These are phyloP conservation scores for Benitochromis conjunctus DNA, from an alignment of 2,113 vertebrate species.

Conservation along the genomic window DNA sequence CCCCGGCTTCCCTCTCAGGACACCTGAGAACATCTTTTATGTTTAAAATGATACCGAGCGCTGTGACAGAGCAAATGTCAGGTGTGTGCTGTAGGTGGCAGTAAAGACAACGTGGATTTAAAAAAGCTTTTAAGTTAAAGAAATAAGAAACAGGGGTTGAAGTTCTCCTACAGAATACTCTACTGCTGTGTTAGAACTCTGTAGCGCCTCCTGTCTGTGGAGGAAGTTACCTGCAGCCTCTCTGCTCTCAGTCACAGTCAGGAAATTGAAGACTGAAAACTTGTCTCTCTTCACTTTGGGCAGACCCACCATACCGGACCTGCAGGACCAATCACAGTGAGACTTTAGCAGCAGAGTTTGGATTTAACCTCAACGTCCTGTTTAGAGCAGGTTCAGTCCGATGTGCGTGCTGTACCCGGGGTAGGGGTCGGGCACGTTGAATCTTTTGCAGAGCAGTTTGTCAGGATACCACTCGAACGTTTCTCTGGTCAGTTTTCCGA, in stretches of 20 bases:
- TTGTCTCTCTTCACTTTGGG: constrained; percentile 94
- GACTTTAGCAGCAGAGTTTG: background rate
- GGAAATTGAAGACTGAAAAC: constrained; percentile 95
- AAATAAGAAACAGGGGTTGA: background rate
- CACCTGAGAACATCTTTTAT: background rate
- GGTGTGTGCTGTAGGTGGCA: background rate
- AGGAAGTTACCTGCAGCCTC: background rate
- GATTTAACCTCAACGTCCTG: background rate
- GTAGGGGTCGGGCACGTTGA: constrained; percentile 91
- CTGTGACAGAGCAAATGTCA: background rate
- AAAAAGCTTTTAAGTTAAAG: background rate
- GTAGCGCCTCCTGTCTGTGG: background rate
- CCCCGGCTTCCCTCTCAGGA: background rate
- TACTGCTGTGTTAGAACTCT: background rate
- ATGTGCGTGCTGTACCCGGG: constrained; percentile 74
- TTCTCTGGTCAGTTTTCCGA: constrained; percentile 91
- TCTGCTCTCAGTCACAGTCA: constrained; percentile 76
- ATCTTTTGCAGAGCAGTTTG: constrained; percentile 90
- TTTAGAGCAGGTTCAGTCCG: background rate
- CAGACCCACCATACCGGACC: constrained; percentile 83
- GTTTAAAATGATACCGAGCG: background rate
- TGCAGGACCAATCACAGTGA: constrained; percentile 50
- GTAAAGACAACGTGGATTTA: background rate
- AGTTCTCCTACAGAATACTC: background rate
- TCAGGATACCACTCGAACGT: constrained; percentile 92